Base-by-base conservation (phyloP, 2,113 vertebrate species). In the Planiliza haematocheilus region DNA sequence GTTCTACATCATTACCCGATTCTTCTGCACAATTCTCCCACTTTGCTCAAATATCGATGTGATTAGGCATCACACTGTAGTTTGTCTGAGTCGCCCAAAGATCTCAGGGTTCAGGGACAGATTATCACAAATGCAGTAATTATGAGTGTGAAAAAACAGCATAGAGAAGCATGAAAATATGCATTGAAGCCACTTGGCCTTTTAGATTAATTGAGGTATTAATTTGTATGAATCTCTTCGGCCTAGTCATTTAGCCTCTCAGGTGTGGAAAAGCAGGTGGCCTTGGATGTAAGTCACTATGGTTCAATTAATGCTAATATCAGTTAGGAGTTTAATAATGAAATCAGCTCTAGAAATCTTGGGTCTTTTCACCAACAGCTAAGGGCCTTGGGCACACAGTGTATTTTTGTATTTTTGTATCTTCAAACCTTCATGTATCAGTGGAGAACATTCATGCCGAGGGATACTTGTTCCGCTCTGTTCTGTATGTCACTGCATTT, bases 201-300 rank as follows among this genome's bases (percentile, higher is more conserved):
- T 74, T 70, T 48, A 20, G 45, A 12, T 13, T 70, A 39, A 79
- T 67, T 76, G 21, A 51, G 10, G 3, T 36, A n/a, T 30, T 51
- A 42, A 58, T 70, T 74, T 53, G 36, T 6, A 14, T 51, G 34
- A 17, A 74, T 80, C 60, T 18, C 48, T 85, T 62, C 37, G 53
- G 45, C 49, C 34, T 45, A 41, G 59, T 61, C 69, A 39, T 10
- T 30, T 18, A 2, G 9, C n/a, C n/a, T n/a, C 49, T 51, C 16
- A 42, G 55, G 7, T 62, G 38, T n/a, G 56, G 9, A 36, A 49
- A 41, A 3, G 0, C 17, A 12, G 24, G 11, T 21, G 21, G 10
- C 52, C n/a, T 34, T 59, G 1, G 16, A 9, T 69, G 10, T 36
- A 34, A 41, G 24, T 66, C 30, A 34, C 18, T 3, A 3, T 11